A percentile compares a stretch with the other conserved stretches of the same genome.
These are phyloP conservation scores for Phengaris arion DNA, from an alignment of 2,888 invertebrate species.

Conservation along the genomic window DNA sequence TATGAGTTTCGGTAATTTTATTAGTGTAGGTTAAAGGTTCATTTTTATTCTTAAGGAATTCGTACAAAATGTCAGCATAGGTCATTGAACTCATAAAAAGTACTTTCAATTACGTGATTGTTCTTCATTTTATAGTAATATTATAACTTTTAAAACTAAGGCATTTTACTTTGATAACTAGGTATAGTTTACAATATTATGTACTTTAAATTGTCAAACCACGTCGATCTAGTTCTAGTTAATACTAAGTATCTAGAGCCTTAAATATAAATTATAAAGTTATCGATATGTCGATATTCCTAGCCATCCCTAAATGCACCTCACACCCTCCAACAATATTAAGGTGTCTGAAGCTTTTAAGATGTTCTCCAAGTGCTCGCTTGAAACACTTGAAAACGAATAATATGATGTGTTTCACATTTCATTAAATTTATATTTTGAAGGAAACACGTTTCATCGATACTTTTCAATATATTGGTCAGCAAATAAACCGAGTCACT, in stretches of 20 bases:
- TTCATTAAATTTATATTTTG: conserved; percentile 16
- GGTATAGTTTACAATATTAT: too few relatives aligned
- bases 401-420: conserved; percentile 19
- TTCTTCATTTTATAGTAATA: too few relatives aligned
- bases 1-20: conserved; percentile 3
- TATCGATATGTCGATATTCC: neutral
- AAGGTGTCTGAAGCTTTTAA: conserved; percentile 17
- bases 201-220: too few relatives aligned
- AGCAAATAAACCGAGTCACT: too few relatives aligned
- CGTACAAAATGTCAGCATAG: neutral
- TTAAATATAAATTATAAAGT: too few relatives aligned
- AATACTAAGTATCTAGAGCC: too few relatives aligned
- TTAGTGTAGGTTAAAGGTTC: neutral
- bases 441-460: neutral
- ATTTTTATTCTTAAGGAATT: neutral
- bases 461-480: neutral
- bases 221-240: too few relatives aligned
- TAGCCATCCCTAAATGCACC: neutral
- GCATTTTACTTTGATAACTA: too few relatives aligned
- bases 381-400: conserved; percentile 8
- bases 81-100: neutral
- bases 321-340: conserved; percentile 12
- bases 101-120: too few relatives aligned
- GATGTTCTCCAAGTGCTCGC: conserved; percentile 11
- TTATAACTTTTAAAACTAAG: too few relatives aligned